Percentiles rank a stretch among this genome's conserved stretches.
phyloP scores from a whole-genome alignment of 2,888 invertebrate species.

The Oxyteleia sp. region DNA sequence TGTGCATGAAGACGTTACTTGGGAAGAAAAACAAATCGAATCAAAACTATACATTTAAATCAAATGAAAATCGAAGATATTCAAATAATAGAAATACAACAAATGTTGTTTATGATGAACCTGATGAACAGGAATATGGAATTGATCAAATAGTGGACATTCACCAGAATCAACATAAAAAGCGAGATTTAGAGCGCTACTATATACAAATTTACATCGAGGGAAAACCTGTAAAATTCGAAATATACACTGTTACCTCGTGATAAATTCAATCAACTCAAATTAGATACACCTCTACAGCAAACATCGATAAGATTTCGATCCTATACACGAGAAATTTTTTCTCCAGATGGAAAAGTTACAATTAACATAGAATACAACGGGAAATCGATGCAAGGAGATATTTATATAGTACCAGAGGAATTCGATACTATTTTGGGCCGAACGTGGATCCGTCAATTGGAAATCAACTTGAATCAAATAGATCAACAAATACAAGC shows the following conservation, averaged over 20 bases:
- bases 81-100: too few species aligned
- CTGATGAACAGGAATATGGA: too few species aligned
- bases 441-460: slow-evolving; percentile 20
- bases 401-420: slow-evolving; percentile 46
- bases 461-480: slow-evolving; percentile 20
- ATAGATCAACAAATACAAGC: slow-evolving; percentile 27
- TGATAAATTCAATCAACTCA: slow-evolving; percentile 17
- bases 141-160: slow-evolving; percentile 26
- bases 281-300: slow-evolving; percentile 12
- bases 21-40: too few species aligned
- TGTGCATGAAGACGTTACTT: too few species aligned
- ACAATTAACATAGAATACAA: slow-evolving; percentile 24
- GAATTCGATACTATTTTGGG: slow-evolving; percentile 34
- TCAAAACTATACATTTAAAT: too few species aligned
- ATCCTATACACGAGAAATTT: slow-evolving; percentile 39
- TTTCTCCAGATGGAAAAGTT: slow-evolving; percentile 50
- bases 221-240: slow-evolving; percentile 40
- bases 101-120: too few species aligned
- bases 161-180: slow-evolving; percentile 8
- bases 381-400: slow-evolving; percentile 11
- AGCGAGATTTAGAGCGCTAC: slow-evolving; percentile 12
- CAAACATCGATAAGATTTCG: slow-evolving; percentile 27
- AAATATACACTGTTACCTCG: slow-evolving; percentile 52
- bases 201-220: slow-evolving; percentile 11
- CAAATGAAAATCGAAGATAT: too few species aligned